Evolutionary conservation across 2,888 invertebrate species (phyloP).

Genomic region (Hypselothyrea guttata): DNA sequence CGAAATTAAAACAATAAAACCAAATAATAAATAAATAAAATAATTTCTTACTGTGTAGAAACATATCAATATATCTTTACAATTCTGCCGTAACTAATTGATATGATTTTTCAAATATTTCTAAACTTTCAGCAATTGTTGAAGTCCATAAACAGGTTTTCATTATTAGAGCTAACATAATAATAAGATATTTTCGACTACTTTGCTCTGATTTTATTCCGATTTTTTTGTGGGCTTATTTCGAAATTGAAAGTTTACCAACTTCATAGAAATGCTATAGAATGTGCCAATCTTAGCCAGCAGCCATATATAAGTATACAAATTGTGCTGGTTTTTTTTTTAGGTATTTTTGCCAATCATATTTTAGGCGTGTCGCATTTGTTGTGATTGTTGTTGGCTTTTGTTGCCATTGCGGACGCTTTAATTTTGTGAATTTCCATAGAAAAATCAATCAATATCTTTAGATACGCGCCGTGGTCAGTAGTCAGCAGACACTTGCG

Average conservation of each 20-base stretch:
- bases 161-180: conserved; percentile 10
- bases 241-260: conserved; percentile 60
- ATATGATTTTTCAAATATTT: too few species aligned
- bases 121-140: not conserved
- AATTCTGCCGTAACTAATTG: too few species aligned
- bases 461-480: conserved; percentile 18
- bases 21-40: too few species aligned
- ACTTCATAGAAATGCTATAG: conserved; percentile 25
- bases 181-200: conserved; percentile 12
- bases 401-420: conserved; percentile 28
- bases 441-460: conserved; percentile 47
- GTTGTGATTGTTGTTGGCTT: conserved; percentile 16
- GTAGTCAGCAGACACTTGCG: conserved; percentile 9
- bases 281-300: conserved; percentile 50
- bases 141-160: conserved; percentile 16
- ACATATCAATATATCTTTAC: too few species aligned
- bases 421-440: conserved; percentile 33
- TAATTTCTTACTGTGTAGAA: too few species aligned
- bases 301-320: not conserved
- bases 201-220: conserved; percentile 23
- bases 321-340: not conserved
- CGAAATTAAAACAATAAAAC: too few species aligned
- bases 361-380: conserved; percentile 46
- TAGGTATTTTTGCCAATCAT: conserved; percentile 46
- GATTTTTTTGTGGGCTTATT: conserved; percentile 25